Base-by-base conservation (phyloP, 2,113 vertebrate genomes). In the Hymenochirus boettgeri region DNA sequence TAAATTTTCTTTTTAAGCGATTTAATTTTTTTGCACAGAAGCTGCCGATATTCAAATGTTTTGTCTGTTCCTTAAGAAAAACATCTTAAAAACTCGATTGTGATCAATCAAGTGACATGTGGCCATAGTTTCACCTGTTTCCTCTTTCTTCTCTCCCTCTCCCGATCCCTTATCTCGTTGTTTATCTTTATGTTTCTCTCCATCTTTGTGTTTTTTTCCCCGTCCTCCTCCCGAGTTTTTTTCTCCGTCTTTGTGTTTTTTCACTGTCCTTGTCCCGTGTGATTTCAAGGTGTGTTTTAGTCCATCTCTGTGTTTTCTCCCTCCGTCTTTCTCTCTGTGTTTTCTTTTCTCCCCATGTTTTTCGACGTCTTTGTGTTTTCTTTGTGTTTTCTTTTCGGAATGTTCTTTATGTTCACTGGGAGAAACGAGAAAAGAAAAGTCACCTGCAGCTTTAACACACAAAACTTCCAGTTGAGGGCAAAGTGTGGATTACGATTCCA, bases 321-420 rank as follows among this genome's bases (percentile, higher is more conserved):
- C n/a, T n/a, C n/a, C n/a, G n/a, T 92, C 71, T 89, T 92, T 79
- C 87, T 91, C 88, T 82, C 89, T 94, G 71, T 95, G 92, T 79
- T 91, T 92, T 75, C 96, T 90, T 81, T 86, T 87, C 70, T 89
- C 88, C 83, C 90, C 94, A 74, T 91, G 89, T 82, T 89, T 94
- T 71, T 94, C 92, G 87, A 90, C 85, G 77, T 96, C 90, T 79
- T 86, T 88, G 78, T 93, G 90, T 85, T 91, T 94, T 78, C 89
- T 92, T 81, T 93, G 90, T 81, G 95, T 92, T 88, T 96, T 98
- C 83, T 92, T 98, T 84, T 98, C 95, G 22, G 85, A 88, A 75
- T 89, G 89, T 76, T 97, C 94, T 89, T 89, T 96, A 86, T 95
- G 90, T 80, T 96, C 93, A 66, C 95, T 97, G 83, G 70, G 58